These are phyloP conservation scores for Petaurus breviceps DNA, from an alignment of 2,113 vertebrate genomes.

Conservation along the genomic window DNA sequence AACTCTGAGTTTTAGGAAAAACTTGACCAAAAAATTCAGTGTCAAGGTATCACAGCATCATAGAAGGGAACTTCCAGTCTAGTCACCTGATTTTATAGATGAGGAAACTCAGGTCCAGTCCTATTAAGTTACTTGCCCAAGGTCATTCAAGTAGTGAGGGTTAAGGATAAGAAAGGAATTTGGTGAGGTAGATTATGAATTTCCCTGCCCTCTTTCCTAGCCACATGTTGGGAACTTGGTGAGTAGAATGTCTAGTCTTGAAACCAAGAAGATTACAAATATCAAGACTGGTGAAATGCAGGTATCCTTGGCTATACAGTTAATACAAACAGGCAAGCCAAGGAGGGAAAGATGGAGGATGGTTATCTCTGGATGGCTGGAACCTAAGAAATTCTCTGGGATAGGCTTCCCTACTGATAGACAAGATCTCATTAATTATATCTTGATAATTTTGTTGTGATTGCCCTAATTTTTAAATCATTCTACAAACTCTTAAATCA, in stretches of 20 bases:
- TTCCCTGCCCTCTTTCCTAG: not conserved
- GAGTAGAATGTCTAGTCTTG: not conserved
- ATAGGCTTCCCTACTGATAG: not conserved
- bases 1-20: not conserved
- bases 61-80: not conserved
- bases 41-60: not conserved
- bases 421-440: not conserved
- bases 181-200: not conserved
- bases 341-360: not conserved
- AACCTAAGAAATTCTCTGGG: not conserved
- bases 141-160: not conserved
- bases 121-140: not conserved
- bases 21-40: not conserved
- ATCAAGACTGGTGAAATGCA: not conserved
- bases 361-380: not conserved
- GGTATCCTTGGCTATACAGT: not conserved
- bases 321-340: not conserved
- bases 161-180: not conserved
- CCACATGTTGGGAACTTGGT: not conserved
- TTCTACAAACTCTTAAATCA: not conserved
- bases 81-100: conserved; percentile 3
- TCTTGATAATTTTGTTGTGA: not conserved
- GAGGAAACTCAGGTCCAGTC: not conserved
- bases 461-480: not conserved
- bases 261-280: not conserved